Conservation (phyloP, 2,888 invertebrate genomes). For the Belgica antarctica region DNA sequence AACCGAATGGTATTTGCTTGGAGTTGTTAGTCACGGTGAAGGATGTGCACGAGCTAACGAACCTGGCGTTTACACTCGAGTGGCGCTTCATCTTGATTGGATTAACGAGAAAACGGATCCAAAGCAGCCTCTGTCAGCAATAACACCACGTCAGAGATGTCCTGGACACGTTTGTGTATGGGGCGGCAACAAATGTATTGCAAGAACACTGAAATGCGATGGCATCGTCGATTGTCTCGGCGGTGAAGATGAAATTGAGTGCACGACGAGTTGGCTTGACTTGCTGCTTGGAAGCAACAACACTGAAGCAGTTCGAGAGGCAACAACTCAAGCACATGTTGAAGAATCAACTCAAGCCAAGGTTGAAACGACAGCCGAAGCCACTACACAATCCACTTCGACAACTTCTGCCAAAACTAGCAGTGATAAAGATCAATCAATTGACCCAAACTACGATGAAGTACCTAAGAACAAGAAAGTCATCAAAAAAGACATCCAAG, state of each 20-base stretch:
- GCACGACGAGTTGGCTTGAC: constrained; percentile 51
- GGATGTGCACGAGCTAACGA: constrained; percentile 78
- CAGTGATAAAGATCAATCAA: constrained; percentile 42
- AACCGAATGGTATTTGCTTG: constrained; percentile 76
- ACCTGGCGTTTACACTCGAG: constrained; percentile 79
- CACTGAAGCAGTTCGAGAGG: not conserved
- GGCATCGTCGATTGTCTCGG: constrained; percentile 71
- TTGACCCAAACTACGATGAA: not conserved
- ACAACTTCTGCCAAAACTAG: constrained; percentile 41
- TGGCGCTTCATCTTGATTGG: constrained; percentile 74
- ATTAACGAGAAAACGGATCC: constrained; percentile 61
- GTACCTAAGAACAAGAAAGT: not conserved
- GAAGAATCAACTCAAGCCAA: too few species aligned
- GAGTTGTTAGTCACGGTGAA: constrained; percentile 82
- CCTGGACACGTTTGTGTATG: constrained; percentile 71
- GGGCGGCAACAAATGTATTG: constrained; percentile 67
- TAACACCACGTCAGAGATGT: constrained; percentile 62
- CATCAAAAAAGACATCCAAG: constrained; percentile 12
- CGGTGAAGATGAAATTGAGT: constrained; percentile 77
- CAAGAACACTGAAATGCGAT: constrained; percentile 67
- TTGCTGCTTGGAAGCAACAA: constrained; percentile 9
- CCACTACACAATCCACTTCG: not conserved
- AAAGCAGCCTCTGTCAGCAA: constrained; percentile 46
- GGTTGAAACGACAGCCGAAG: not conserved
- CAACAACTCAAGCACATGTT: not conserved